These are phyloP conservation scores for Ectobius pallidus DNA, from an alignment of 2,888 invertebrate genomes.

Conservation along the genomic window DNA sequence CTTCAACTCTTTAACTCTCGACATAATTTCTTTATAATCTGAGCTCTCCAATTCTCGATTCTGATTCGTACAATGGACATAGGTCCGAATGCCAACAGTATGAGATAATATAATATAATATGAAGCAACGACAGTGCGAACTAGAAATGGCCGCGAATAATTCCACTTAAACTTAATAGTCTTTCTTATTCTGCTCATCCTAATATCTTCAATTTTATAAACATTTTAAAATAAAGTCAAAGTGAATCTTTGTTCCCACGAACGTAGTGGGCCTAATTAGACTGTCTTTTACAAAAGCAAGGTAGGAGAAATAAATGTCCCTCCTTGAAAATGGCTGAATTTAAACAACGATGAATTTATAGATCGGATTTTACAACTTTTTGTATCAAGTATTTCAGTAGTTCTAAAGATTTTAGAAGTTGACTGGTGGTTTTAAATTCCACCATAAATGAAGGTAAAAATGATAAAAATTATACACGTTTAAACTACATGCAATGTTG, in stretches of 20 bases:
- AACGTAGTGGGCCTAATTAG: no score
- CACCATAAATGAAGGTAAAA: neutral
- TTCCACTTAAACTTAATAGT: neutral
- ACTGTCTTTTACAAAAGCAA: neutral
- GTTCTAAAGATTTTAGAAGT: no score
- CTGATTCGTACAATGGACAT: no score
- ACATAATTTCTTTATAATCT: no score
- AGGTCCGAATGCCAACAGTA: no score
- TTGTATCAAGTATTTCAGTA: neutral
- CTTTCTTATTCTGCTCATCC: neutral
- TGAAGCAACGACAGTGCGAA: neutral
- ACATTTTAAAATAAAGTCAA: neutral
- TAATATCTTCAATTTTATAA: no score
- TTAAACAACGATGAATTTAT: neutral
- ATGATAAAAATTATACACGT: neutral
- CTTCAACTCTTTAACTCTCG: no score
- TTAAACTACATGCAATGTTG: neutral
- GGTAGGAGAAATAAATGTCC: neutral
- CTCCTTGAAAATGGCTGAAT: neutral
- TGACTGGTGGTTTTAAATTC: neutral
- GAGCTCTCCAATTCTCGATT: no score
- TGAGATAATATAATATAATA: no score
- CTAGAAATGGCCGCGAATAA: slow-evolving; percentile 5
- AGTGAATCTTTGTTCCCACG: neutral
- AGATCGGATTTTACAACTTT: neutral